Conservation (phyloP, 2,113 vertebrate genomes). For the Platysternon megacephalum region DNA sequence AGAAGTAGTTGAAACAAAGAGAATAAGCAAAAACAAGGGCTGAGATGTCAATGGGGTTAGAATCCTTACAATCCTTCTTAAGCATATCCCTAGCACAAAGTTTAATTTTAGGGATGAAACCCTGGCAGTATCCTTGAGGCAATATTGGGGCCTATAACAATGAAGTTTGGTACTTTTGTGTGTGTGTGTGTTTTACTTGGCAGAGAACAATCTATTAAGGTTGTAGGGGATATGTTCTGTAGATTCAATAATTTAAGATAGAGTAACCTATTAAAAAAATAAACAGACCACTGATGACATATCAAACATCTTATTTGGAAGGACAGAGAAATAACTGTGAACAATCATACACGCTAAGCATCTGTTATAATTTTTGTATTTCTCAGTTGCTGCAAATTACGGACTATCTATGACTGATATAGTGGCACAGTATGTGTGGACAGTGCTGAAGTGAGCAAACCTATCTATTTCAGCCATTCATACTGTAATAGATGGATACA, state of each 20-base stretch:
- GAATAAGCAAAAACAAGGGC: no score
- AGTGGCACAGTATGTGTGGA: neutral
- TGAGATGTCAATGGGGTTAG: no score
- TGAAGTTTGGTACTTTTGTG: neutral
- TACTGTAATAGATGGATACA: neutral
- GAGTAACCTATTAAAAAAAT: neutral
- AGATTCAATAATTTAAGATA: neutral
- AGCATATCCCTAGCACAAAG: no score
- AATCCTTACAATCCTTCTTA: no score
- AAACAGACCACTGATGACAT: neutral
- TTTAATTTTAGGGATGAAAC: neutral
- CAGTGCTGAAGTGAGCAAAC: neutral
- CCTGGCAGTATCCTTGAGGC: neutral
- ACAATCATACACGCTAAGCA: neutral
- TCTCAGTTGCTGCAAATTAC: neutral
- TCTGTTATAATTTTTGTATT: rapidly evolving
- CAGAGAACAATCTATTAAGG: neutral
- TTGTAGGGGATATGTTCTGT: neutral
- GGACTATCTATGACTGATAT: neutral
- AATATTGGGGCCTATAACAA: rapidly evolving
- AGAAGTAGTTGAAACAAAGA: no score
- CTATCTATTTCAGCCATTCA: neutral
- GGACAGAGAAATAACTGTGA: neutral
- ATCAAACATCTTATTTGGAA: neutral
- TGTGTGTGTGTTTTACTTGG: neutral